Conservation (phyloP, 2,888 invertebrate genomes). For the Alviniconcha strummeri region DNA sequence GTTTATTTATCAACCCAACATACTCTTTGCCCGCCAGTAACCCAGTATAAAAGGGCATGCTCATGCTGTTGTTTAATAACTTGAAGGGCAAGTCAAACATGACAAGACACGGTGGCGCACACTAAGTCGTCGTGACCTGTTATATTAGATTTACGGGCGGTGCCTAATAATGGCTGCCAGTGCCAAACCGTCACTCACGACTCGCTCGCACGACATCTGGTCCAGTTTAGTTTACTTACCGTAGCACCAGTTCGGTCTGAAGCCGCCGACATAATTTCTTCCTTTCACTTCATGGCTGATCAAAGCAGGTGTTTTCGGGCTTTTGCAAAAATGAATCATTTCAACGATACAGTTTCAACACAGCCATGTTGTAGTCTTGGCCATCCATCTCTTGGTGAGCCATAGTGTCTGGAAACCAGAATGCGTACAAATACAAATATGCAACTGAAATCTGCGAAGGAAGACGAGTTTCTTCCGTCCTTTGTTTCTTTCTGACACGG, state of each 20-base stretch:
- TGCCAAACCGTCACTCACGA: background rate
- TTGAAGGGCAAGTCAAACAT: background rate
- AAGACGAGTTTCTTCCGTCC: background rate
- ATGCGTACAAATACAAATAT: background rate
- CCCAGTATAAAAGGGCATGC: background rate
- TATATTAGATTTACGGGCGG: background rate
- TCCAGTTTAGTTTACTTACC: background rate
- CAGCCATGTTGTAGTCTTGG: slow-evolving; percentile 22
- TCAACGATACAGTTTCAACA: background rate
- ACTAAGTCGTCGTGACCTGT: background rate
- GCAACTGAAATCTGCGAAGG: background rate
- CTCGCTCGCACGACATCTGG: background rate
- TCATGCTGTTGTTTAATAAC: background rate
- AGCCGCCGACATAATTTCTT: background rate
- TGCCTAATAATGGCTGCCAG: slow-evolving; percentile 23
- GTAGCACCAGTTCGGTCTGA: slow-evolving; percentile 12
- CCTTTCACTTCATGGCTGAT: slow-evolving; percentile 8
- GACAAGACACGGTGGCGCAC: background rate
- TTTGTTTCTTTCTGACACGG: background rate
- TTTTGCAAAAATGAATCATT: slow-evolving; percentile 1
- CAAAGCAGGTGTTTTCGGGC: background rate
- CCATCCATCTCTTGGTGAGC: background rate
- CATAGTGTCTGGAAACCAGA: background rate
- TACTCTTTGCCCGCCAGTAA: no score
- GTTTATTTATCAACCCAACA: background rate